Conservation (phyloP, 1,140 invertebrate species). For the Cydia splendana region DNA sequence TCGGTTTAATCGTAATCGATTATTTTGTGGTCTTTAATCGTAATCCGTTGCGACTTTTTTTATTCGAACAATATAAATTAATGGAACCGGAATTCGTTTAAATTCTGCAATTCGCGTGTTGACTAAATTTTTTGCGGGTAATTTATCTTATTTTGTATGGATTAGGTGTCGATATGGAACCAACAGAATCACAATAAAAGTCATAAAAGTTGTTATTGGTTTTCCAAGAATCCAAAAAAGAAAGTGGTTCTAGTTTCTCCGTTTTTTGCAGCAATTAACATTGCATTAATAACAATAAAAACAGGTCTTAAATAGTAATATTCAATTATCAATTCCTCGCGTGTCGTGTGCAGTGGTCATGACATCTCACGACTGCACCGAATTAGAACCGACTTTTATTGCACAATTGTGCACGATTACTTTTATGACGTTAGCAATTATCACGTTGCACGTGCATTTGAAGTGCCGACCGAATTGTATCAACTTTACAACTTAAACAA, state of each 20-base stretch:
- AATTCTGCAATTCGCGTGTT: neutral
- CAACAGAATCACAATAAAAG: too few species aligned
- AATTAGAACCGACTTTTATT: constrained; percentile 2
- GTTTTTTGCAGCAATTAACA: too few species aligned
- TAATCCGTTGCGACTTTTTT: neutral
- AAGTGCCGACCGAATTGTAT: neutral
- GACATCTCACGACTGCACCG: constrained; percentile 6
- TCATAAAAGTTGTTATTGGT: too few species aligned
- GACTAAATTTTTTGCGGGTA: neutral
- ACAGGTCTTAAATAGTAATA: neutral
- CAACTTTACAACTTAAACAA: neutral
- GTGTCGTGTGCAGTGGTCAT: neutral
- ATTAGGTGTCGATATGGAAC: too few species aligned
- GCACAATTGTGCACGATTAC: constrained; percentile 8
- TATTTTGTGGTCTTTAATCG: neutral
- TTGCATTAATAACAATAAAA: too few species aligned
- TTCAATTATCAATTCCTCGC: neutral
- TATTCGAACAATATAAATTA: neutral
- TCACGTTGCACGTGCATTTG: constrained; percentile 13
- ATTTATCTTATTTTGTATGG: too few species aligned
- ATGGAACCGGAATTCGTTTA: neutral
- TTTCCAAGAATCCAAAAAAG: neutral
- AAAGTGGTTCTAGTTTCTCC: neutral
- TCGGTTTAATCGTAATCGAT: constrained; percentile 2
- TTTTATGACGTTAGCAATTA: neutral